Percentiles rank a stretch among this genome's conserved stretches.
These are phyloP conservation scores for Sphyrna mokarran DNA, from an alignment of 2,113 vertebrate species.

Conservation along the genomic window DNA sequence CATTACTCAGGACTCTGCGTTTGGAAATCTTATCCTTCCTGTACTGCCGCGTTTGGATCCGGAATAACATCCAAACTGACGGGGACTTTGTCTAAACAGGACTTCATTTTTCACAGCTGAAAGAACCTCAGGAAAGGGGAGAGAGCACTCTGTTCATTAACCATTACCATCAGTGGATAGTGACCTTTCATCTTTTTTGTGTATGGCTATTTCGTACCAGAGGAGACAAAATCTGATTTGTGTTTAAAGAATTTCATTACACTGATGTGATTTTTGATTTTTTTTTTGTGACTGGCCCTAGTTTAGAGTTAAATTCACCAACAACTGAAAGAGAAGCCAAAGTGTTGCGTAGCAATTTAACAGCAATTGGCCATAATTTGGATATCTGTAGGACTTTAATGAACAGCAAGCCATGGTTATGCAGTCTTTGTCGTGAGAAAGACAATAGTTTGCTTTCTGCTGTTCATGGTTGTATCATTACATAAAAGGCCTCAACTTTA, in stretches of 20 bases:
- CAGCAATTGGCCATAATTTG: neutral
- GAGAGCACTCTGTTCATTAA: neutral
- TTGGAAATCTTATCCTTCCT: constrained; percentile 95
- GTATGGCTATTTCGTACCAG: neutral
- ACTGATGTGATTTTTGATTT: too few species aligned
- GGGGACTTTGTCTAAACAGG: neutral
- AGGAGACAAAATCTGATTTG: neutral
- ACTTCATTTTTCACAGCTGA: constrained; percentile 1
- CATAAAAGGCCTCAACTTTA: neutral
- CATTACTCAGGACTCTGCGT: constrained; percentile 96
- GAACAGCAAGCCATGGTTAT: neutral
- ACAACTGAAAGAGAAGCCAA: neutral
- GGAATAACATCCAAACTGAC: constrained; percentile 56
- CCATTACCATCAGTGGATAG: neutral
- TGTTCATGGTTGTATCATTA: neutral
- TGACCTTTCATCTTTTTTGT: neutral
- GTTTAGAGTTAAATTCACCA: neutral
- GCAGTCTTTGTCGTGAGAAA: neutral
- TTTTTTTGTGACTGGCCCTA: neutral
- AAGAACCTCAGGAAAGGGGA: neutral
- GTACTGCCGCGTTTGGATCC: constrained; percentile 84
- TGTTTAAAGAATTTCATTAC: neutral
- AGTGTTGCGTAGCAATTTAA: neutral
- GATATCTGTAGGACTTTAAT: neutral
- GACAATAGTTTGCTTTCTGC: neutral